phyloP scores from a whole-genome alignment of 2,797 vertebrate species.

The Menidia menidia region DNA sequence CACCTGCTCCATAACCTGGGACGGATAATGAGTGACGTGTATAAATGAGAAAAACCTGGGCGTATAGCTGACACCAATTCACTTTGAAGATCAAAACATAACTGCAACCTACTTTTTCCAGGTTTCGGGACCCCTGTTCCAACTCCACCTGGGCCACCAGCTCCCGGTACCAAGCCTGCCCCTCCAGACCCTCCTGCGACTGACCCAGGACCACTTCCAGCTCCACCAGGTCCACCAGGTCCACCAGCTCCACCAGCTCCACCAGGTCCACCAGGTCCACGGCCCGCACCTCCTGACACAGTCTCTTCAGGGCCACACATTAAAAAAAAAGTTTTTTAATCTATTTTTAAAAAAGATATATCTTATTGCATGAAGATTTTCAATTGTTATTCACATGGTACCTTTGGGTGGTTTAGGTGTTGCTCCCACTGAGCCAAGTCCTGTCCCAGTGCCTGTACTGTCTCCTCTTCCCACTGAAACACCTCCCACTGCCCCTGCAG shows the following conservation, averaged over 20 bases:
- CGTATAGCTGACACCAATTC: neutral
- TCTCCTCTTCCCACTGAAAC: constrained; percentile 49
- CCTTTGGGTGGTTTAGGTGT: constrained; percentile 71
- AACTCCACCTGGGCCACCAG: constrained; percentile 47
- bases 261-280: constrained; percentile 44
- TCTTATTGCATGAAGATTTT: neutral
- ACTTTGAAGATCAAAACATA: constrained; percentile 11
- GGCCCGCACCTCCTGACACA: constrained; percentile 41
- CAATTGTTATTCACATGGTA: constrained; percentile 11
- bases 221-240: constrained; percentile 33
- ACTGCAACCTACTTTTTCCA: constrained; percentile 71
- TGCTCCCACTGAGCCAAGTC: constrained; percentile 51
- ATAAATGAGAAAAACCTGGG: no score
- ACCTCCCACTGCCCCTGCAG: constrained; percentile 28
- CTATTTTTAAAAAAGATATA: no score
- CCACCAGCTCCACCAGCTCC: constrained; percentile 39
- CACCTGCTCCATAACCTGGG: constrained; percentile 76
- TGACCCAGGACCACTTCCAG: constrained; percentile 33
- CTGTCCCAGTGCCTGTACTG: constrained; percentile 46
- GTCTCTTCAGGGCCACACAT: constrained; percentile 44
- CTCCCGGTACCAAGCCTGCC: constrained; percentile 43
- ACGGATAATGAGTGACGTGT: neutral
- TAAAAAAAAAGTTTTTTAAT: neutral
- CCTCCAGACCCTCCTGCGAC: constrained; percentile 51
- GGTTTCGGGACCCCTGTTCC: constrained; percentile 66